Evolutionary conservation across 2,113 vertebrate genomes (phyloP).

Genomic region (Canis aureus): DNA sequence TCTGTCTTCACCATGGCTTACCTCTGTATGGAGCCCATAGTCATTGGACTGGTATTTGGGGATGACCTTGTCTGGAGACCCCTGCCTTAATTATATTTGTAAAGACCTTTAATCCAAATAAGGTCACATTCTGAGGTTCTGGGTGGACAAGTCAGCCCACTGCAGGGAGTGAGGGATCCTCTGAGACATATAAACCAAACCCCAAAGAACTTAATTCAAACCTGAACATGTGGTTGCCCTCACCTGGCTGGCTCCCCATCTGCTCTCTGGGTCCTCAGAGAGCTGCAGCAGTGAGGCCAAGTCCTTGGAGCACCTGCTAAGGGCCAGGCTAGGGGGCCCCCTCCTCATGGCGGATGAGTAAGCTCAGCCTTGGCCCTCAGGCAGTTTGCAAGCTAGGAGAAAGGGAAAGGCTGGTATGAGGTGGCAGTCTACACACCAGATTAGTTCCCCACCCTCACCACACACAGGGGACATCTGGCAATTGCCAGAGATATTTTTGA

Average conservation of each 20-base stretch:
- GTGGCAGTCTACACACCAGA: too few species aligned
- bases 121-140: neutral
- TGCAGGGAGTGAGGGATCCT: neutral
- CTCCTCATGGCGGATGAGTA: neutral
- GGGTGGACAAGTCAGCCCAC: neutral
- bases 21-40: neutral
- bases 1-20: accelerated
- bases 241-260: accelerated
- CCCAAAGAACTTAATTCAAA: neutral
- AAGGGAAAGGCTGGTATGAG: neutral
- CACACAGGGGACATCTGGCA: neutral
- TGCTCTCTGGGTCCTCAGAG: too few species aligned
- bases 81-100: neutral
- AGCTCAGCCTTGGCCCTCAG: too few species aligned
- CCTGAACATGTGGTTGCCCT: neutral
- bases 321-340: too few species aligned
- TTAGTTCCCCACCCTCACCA: neutral
- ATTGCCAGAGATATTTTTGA: neutral
- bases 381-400: neutral
- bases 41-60: neutral
- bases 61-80: neutral
- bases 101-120: neutral
- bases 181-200: neutral
- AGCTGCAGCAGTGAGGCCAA: neutral
- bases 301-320: neutral